A percentile compares a stretch with the other conserved stretches of the same genome.
These are phyloP conservation scores for Anomalospiza imberbis DNA, from an alignment of 2,797 vertebrate species.

Conservation along the genomic window DNA sequence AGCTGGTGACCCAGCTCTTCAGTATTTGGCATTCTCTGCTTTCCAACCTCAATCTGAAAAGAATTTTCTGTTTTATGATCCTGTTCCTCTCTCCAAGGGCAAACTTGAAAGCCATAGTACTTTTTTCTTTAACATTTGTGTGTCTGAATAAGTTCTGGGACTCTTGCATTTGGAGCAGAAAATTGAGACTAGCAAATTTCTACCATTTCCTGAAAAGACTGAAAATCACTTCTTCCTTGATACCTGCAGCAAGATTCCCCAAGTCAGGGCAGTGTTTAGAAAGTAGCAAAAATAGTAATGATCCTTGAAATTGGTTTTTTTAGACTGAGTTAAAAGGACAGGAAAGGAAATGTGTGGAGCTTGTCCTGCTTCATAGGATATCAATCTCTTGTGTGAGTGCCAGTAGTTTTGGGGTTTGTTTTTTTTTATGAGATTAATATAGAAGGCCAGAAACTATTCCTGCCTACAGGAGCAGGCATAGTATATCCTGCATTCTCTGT, in stretches of 20 bases:
- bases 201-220: background rate
- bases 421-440: constrained; percentile 1
- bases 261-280: background rate
- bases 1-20: background rate
- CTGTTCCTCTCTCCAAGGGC: background rate
- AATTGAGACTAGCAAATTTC: background rate
- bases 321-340: background rate
- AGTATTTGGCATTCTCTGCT: background rate
- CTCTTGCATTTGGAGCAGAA: background rate
- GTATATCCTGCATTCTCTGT: background rate
- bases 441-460: constrained; percentile 34
- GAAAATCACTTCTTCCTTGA: background rate
- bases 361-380: background rate
- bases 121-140: background rate
- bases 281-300: background rate
- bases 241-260: background rate
- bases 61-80: background rate
- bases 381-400: background rate
- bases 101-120: background rate
- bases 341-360: background rate
- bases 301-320: background rate
- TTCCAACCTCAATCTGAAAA: background rate
- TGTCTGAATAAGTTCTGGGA: background rate
- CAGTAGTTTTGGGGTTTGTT: background rate
- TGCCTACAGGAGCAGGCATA: background rate